Evolutionary conservation across 1,140 invertebrate genomes (phyloP), one percentile per base, ranked within the genome.

Genomic region (Heliconius nattereri): DNA sequence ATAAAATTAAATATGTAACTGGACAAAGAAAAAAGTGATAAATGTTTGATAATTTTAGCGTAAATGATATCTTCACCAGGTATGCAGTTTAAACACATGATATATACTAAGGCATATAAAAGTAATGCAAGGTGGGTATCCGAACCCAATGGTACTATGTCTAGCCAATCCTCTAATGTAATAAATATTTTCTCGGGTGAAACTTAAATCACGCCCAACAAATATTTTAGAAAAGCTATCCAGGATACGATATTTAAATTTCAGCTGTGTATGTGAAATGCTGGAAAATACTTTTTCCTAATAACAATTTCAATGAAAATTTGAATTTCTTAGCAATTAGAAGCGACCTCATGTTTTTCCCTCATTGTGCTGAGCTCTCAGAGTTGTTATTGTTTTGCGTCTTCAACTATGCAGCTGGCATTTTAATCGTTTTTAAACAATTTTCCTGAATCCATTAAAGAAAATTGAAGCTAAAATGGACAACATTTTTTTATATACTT

Each of bases 251-350:
- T 13, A 66, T 66, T 66, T 66, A 13, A 11, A 66, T 66, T 66
- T 29, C 60, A 16, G 23, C 29, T 26, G 16, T 5, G 26, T 29
- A 16, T 66, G 13, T 11, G 5, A 66, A 5, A 66, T 60, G 1
- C 57, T n/a, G 29, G 60, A 66, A 29, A 26, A 16, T 66, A 26
- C 7, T 73, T 74, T n/a, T 79, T 35, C 20, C 71, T 32, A 75
- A 73, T 78, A 76, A 29, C 76, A 78, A 73, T 72, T 77, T 32
- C 57, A 82, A 82, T 83, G 81, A 81, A 79, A 76, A 52, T 66
- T 60, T 13, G 26, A 66, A 66, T 75, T 70, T 80, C 66, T 78
- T 79, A 71, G 49, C 49, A 52, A 72, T 77, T 40, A 79, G 78
- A 74, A 54, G 78, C 45, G 76, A 60, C 76, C 75, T 78, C 37